Percentiles rank a stretch among this genome's conserved stretches.
phyloP scores from a whole-genome alignment of 1,140 invertebrate genomes.

The Arion vulgaris region DNA sequence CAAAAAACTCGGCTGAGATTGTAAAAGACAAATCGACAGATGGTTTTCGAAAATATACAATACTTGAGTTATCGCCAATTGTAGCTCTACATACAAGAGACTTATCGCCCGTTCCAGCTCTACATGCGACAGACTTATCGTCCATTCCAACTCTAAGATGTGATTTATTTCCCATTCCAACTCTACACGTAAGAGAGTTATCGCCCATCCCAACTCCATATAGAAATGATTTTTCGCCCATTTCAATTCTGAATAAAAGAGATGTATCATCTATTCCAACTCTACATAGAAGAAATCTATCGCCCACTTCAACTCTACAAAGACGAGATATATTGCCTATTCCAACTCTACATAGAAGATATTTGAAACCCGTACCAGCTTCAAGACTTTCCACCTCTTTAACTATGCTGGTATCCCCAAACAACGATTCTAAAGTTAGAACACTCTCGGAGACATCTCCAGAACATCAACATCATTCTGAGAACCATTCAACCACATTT shows the following conservation, averaged over 20 bases:
- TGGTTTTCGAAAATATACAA: neutral
- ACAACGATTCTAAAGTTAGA: neutral
- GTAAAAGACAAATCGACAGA: neutral
- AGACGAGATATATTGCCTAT: too few relatives aligned
- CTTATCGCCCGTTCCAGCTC: neutral
- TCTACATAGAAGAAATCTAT: neutral
- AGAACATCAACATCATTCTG: neutral
- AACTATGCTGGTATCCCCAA: too few relatives aligned
- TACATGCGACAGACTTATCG: too few relatives aligned
- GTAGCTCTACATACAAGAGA: neutral
- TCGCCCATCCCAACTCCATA: too few relatives aligned
- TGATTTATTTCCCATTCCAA: too few relatives aligned
- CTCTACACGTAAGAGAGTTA: too few relatives aligned
- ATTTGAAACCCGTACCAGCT: too few relatives aligned
- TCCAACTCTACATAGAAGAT: too few relatives aligned
- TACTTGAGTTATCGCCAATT: neutral
- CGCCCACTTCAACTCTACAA: neutral
- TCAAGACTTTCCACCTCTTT: too few relatives aligned
- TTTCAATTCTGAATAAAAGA: neutral
- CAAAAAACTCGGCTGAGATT: neutral
- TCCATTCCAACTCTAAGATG: too few relatives aligned
- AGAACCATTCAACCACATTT: neutral
- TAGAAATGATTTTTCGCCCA: neutral
- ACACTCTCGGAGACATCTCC: neutral
- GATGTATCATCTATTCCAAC: neutral